Percentiles rank a stretch among this genome's conserved stretches.
These are phyloP conservation scores for Drosophila ananassae DNA, from an alignment of 1,140 invertebrate genomes.

Conservation along the genomic window DNA sequence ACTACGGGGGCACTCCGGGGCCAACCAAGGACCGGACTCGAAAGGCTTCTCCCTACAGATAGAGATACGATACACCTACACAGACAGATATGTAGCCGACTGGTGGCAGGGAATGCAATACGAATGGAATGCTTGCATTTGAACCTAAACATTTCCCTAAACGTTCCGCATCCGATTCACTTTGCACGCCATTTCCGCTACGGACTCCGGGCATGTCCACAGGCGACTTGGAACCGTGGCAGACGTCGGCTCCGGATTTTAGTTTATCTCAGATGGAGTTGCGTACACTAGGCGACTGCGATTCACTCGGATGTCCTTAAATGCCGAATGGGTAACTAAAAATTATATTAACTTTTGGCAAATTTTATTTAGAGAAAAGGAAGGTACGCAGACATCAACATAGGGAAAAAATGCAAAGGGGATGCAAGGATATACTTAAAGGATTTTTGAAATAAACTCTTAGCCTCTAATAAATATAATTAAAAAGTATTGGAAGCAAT, in stretches of 20 bases:
- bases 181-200: slow-evolving; percentile 79
- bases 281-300: slow-evolving; percentile 29
- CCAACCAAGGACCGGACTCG: slow-evolving; percentile 32
- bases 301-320: not conserved
- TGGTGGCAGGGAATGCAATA: slow-evolving; percentile 25
- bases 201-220: slow-evolving; percentile 51
- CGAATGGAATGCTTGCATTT: slow-evolving; percentile 73
- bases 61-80: slow-evolving; percentile 33
- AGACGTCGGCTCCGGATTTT: slow-evolving; percentile 15
- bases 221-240: slow-evolving; percentile 30
- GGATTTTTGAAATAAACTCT: too few relatives aligned
- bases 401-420: too few relatives aligned
- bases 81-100: slow-evolving; percentile 1
- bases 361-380: not conserved
- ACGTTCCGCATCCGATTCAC: slow-evolving; percentile 74
- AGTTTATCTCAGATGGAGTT: slow-evolving; percentile 40
- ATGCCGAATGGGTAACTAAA: not conserved
- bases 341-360: not conserved
- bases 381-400: too few relatives aligned
- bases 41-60: slow-evolving; percentile 40
- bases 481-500: not conserved
- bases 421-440: too few relatives aligned
- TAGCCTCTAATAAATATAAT: too few relatives aligned
- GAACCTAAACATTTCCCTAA: slow-evolving; percentile 74
- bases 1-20: not conserved